Percentiles rank a stretch among this genome's conserved stretches.
phyloP scores from a whole-genome alignment of 2,888 invertebrate species.

The Lampropteryx suffumata region DNA sequence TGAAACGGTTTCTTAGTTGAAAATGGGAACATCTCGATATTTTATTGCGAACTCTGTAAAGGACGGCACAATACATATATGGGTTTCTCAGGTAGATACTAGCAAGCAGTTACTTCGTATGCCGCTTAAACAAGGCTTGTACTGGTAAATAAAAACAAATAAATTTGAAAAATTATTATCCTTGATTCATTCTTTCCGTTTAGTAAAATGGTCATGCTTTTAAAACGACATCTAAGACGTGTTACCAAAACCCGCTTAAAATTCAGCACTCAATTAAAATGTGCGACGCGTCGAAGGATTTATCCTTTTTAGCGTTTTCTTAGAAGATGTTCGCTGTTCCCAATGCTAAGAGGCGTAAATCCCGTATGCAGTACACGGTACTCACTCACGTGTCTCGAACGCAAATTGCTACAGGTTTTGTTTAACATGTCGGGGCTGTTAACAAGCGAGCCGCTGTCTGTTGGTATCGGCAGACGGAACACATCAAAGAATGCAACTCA shows the following conservation, averaged over 20 bases:
- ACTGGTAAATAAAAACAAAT: neutral
- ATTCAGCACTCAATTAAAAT: conserved; percentile 42
- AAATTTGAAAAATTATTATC: neutral
- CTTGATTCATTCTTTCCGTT: neutral
- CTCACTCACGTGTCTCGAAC: conserved; percentile 62
- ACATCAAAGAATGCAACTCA: conserved; percentile 54
- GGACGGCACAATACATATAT: conserved; percentile 9
- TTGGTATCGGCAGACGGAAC: conserved; percentile 38
- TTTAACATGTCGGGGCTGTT: conserved; percentile 47
- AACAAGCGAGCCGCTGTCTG: conserved; percentile 64
- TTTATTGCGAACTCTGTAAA: neutral
- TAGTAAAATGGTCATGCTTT: conserved; percentile 14
- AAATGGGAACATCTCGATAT: conserved; percentile 51
- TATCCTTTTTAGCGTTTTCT: conserved; percentile 54
- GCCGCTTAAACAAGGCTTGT: neutral
- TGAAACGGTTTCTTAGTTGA: conserved; percentile 52
- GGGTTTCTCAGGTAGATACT: neutral
- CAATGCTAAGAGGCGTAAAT: conserved; percentile 56
- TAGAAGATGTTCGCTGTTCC: conserved; percentile 54
- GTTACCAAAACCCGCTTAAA: conserved; percentile 31
- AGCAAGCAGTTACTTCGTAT: neutral
- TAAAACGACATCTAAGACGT: conserved; percentile 10
- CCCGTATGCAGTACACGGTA: conserved; percentile 53
- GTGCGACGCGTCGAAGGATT: conserved; percentile 43
- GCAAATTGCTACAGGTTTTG: conserved; percentile 66